Base-by-base conservation (phyloP, 2,888 invertebrate genomes). In the Rhingia campestris region DNA sequence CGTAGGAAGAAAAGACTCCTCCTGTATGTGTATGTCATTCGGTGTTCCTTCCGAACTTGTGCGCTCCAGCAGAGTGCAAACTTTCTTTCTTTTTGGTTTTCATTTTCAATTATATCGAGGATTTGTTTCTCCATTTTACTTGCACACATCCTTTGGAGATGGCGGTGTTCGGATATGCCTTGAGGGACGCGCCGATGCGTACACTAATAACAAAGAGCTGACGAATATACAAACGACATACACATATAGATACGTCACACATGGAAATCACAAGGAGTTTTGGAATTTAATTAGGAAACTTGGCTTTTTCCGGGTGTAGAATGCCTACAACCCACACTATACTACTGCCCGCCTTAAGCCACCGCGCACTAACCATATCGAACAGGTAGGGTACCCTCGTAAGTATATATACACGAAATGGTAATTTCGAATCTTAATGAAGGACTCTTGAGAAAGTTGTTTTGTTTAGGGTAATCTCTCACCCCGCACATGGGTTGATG, bases 71-170 rank as follows among this genome's bases (percentile, higher is more conserved):
- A 75, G 66, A 74, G 69, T 54, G 66, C 64, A 56, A 84, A 84
- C 67, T 84, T 84, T 22, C 22, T 2, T 22, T 22, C 22, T 82
- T 84, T 70, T 75, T 64, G 64, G 80, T 84, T 80, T 84, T 84
- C 70, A 61, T 84, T 84, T 84, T 80, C 80, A 84, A 84, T 84
- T 84, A 84, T 80, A 74, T 70, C 64, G 74, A 75, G 80, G 66
- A 80, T 84, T 84, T 84, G 80, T 80, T 80, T 64, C 70, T 80
- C 47, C 59, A 54, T 43, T 75, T 77, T 74, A 54, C 76, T 53
- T 56, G 54, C 6, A 53, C 10, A 9, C 35, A 6, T 58, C 49
- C 49, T 47, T 41, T 32, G 37, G n/a, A 37, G 7, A 10, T 3
- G 10, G 12, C 12, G 35, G 39, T 54, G 32, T 54, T 9, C 14